Conservation (phyloP, 2,888 invertebrate genomes). For the Blera fallax region DNA sequence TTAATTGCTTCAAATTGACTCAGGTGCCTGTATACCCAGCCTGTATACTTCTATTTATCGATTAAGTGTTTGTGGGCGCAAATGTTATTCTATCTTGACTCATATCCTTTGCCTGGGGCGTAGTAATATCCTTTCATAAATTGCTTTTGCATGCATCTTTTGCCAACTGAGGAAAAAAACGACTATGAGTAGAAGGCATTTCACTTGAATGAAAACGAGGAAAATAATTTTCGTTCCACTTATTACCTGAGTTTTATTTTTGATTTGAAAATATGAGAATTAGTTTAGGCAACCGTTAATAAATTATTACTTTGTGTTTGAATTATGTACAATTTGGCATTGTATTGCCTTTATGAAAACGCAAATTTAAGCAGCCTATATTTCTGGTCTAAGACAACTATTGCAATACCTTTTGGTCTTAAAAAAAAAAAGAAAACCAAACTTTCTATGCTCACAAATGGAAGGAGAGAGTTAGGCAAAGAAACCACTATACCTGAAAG, state of each 20-base stretch:
- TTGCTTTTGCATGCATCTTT: conserved; percentile 42
- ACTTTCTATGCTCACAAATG: too few species aligned
- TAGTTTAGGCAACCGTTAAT: not conserved
- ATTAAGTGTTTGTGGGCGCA: conserved; percentile 62
- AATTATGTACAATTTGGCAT: too few species aligned
- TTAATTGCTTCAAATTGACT: conserved; percentile 21
- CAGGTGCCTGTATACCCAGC: conserved; percentile 17
- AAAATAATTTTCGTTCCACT: not conserved
- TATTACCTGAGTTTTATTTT: not conserved
- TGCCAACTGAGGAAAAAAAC: not conserved
- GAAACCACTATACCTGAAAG: too few species aligned
- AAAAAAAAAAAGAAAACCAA: too few species aligned
- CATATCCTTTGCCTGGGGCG: conserved; percentile 55
- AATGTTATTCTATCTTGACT: conserved; percentile 60
- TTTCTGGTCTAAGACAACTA: too few species aligned
- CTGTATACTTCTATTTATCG: conserved; percentile 15
- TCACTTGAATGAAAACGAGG: not conserved
- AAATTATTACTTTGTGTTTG: too few species aligned
- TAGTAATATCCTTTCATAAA: conserved; percentile 63
- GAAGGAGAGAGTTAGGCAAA: too few species aligned
- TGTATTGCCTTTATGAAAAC: too few species aligned
- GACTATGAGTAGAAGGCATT: not conserved
- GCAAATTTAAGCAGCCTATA: too few species aligned
- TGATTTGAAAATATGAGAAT: not conserved
- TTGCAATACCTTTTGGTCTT: too few species aligned